Base-by-base conservation (phyloP, 2,797 vertebrate species). In the Cossypha heuglini region DNA sequence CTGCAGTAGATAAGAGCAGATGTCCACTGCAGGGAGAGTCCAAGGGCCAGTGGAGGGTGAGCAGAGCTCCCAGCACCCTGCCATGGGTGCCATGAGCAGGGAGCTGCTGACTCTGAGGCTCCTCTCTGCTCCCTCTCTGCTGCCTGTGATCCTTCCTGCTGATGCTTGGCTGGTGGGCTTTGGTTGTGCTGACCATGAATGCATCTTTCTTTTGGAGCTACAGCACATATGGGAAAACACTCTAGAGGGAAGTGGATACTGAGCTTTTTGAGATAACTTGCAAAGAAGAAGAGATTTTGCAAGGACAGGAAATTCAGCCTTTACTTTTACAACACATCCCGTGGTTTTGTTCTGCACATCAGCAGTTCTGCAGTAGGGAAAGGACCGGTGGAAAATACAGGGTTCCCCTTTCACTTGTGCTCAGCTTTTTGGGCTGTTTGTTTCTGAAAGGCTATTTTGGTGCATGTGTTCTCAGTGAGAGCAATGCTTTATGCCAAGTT, bases 281-380 rank as follows among this genome's bases (percentile, higher is more conserved):
- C 57, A 67, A 55, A 71, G 78, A 31, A 71, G 48, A 25, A 73
- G 71, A 83, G 52, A 59, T 76, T 88, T 79, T 90, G 88, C 83
- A 92, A 94, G 80, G 67, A 31, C 28, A 51, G 91, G 57, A 78
- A 85, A 91, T 67, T 77, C 74, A 89, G 78, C 43, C 38, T 80
- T 64, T 24, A 10, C 40, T 46, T 67, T 57, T 72, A 59, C 11
- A 4, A 13, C n/a, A 28, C 51, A 66, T 58, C 33, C 40, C 4
- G 0, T 54, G 61, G 54, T 81, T 94, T 83, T 85, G 37, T 81
- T 90, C 68, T 83, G 57, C 72, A 37, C 49, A 73, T 91, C 86
- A 96, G 94, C 89, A 85, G 43, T 83, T 96, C 73, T 92, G 77
- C 58, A 69, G 63, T 21, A 81, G n/a, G 26, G 21, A 71, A 67